Evolutionary conservation across 1,140 invertebrate genomes (phyloP).

Genomic region (Diorhabda sublineata): DNA sequence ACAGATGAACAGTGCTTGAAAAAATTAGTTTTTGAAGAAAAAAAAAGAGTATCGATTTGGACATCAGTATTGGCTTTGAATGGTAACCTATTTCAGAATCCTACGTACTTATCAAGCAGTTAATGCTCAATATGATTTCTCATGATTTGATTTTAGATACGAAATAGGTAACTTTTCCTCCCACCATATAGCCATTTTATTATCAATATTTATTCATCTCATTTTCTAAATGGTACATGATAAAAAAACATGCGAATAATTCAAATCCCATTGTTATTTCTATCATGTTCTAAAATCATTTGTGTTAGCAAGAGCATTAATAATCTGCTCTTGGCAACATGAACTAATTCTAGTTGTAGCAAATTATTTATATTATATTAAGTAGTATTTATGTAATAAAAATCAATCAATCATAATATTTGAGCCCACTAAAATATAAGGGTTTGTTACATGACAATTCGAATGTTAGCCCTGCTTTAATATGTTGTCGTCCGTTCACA

Average conservation of each 20-base stretch:
- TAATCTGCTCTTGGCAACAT: constrained; percentile 30
- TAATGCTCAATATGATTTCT: neutral
- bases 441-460: too few species aligned
- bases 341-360: constrained; percentile 32
- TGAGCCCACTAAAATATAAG: neutral
- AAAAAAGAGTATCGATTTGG: too few species aligned
- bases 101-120: neutral
- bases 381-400: constrained; percentile 7
- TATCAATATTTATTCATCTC: constrained; percentile 17
- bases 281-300: constrained; percentile 14
- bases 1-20: too few species aligned
- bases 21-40: too few species aligned
- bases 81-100: too few species aligned
- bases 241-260: neutral
- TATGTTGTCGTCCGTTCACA: too few species aligned
- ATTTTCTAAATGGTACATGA: constrained; percentile 10
- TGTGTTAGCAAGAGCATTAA: constrained; percentile 28
- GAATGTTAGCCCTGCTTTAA: too few species aligned
- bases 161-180: neutral
- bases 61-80: too few species aligned
- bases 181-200: constrained; percentile 11
- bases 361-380: constrained; percentile 35
- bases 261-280: neutral
- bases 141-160: neutral
- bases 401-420: constrained; percentile 4